These are phyloP conservation scores for Aeoliscus strigatus DNA, from an alignment of 2,797 vertebrate genomes.

Conservation along the genomic window DNA sequence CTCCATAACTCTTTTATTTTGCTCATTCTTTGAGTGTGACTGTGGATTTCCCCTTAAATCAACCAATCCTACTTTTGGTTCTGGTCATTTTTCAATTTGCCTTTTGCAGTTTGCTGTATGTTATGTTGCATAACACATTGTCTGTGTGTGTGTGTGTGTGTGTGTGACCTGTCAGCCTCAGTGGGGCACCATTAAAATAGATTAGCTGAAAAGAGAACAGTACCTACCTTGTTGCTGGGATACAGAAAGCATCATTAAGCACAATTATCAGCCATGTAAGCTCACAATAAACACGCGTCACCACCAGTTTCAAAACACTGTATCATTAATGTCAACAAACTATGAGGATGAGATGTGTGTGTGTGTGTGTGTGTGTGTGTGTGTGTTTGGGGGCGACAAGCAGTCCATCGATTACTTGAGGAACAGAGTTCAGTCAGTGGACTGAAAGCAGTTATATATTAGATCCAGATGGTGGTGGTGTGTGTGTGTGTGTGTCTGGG, in stretches of 20 bases:
- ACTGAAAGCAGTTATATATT: no score
- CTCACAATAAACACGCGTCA: slow-evolving; percentile 58
- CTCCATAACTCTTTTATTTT: no score
- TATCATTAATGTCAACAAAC: slow-evolving; percentile 43
- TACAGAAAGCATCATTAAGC: slow-evolving; percentile 81
- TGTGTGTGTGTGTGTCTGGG: no score
- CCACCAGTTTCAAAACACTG: slow-evolving; percentile 64
- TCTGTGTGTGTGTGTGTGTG: slow-evolving; percentile 25
- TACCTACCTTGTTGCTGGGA: slow-evolving; percentile 73
- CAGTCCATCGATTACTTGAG: no score
- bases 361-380: no score
- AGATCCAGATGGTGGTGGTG: no score
- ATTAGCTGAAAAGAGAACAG: slow-evolving; percentile 58
- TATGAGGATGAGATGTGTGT: no score
- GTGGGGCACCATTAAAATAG: slow-evolving; percentile 59
- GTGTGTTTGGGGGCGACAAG: slow-evolving; percentile 3
- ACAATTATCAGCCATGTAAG: slow-evolving; percentile 74
- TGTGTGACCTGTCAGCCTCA: slow-evolving; percentile 44
- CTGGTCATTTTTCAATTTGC: slow-evolving; percentile 12
- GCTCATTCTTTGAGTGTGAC: no score
- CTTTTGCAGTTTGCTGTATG: slow-evolving; percentile 1
- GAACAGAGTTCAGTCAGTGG: no score
- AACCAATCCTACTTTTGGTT: no score
- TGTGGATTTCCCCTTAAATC: no score
- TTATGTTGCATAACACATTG: slow-evolving; percentile 22